phyloP scores from a whole-genome alignment of 1,140 invertebrate genomes.

The Spodoptera litura region DNA sequence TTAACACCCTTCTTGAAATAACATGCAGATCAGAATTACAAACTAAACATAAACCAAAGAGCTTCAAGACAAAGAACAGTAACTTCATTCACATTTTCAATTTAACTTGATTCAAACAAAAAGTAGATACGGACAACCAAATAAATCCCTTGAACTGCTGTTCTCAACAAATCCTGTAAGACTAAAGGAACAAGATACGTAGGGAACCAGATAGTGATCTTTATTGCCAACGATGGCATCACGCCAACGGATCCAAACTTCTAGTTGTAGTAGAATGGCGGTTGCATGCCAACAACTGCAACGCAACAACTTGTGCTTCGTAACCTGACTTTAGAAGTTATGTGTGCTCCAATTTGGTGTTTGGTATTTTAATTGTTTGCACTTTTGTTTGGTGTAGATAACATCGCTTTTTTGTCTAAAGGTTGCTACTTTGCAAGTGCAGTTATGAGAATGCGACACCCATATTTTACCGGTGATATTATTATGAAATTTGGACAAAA shows the following conservation, averaged over 20 bases:
- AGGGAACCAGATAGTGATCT: conserved; percentile 35
- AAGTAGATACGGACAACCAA: not conserved
- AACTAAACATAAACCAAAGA: too few species aligned
- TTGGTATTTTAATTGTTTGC: conserved; percentile 18
- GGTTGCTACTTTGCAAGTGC: too few species aligned
- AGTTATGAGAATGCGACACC: too few species aligned
- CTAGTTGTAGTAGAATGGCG: not conserved
- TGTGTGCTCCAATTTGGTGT: conserved; percentile 10
- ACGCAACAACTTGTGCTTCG: conserved; percentile 3
- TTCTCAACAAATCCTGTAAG: too few species aligned
- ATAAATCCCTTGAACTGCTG: not conserved
- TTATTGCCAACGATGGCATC: conserved; percentile 29
- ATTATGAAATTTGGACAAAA: too few species aligned
- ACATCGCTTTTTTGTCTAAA: too few species aligned
- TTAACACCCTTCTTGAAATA: too few species aligned
- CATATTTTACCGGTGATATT: too few species aligned
- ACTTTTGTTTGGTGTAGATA: too few species aligned
- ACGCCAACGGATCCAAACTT: conserved; percentile 27
- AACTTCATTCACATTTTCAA: not conserved
- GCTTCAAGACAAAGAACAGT: too few species aligned
- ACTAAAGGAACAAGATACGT: conserved; percentile 15
- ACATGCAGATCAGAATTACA: too few species aligned
- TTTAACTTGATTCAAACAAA: not conserved
- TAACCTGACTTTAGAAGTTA: not conserved
- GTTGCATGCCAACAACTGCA: conserved; percentile 17